A percentile compares a stretch with the other conserved stretches of the same genome.
phyloP scores from a whole-genome alignment of 2,113 vertebrate genomes.

The Zapus hudsonius region DNA sequence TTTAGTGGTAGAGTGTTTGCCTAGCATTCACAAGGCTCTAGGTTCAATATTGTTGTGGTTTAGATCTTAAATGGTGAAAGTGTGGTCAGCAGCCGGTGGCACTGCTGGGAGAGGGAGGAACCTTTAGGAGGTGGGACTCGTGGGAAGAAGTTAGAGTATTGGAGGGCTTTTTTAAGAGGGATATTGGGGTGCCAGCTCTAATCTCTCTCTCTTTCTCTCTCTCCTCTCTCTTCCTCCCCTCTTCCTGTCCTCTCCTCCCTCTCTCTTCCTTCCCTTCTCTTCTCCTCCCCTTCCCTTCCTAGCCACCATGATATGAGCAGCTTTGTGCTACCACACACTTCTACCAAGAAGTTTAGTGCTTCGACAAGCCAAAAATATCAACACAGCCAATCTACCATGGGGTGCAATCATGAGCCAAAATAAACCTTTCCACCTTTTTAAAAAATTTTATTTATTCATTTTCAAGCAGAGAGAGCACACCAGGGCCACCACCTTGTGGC shows the following conservation, averaged over 20 bases:
- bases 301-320: neutral
- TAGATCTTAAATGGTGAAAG: neutral
- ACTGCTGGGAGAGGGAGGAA: neutral
- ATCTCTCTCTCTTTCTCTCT: neutral
- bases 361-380: too few species aligned
- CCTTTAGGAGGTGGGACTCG: neutral
- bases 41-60: neutral
- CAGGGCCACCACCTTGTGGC: too few species aligned
- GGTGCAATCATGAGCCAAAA: neutral
- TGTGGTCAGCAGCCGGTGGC: rapidly evolving
- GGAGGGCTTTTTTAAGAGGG: neutral
- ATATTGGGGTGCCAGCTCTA: neutral
- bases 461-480: too few species aligned
- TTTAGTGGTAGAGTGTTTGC: neutral
- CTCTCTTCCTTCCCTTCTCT: neutral
- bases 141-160: neutral
- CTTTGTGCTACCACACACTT: neutral
- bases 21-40: neutral
- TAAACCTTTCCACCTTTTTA: neutral
- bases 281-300: neutral
- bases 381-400: too few species aligned
- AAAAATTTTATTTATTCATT: too few species aligned
- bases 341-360: neutral
- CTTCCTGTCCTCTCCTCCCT: neutral
- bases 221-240: too few species aligned